Evolutionary conservation across 2,888 invertebrate genomes (phyloP), one percentile per base, ranked within the genome.

Genomic region (Tachina lurida): DNA sequence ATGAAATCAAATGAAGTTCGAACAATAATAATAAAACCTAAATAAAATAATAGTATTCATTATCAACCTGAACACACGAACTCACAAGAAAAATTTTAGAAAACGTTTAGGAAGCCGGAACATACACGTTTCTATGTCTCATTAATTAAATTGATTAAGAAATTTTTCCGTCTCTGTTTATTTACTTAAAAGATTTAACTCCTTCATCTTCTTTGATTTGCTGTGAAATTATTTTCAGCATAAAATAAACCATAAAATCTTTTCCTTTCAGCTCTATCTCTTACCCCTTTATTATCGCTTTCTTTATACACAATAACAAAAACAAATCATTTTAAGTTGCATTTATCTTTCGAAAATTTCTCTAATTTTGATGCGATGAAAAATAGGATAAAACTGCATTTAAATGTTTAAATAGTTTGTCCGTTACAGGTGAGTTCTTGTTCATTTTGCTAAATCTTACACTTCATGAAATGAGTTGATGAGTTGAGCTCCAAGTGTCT

Each of bases 341-440:
- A 15, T 31, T 22, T 19, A n/a, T 22, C 17, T 39, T 45, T 63
- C 22, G 13, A 3, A 74, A 13, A 52, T 43, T 62, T 22, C 12
- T 60, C 13, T 31, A 39, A 47, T 13, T 73, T 31, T 45, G 31
- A 12, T n/a, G 15, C 31, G 12, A 52, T 52, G 39, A 75, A 47
- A 63, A 76, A 17, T 3, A 63, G 17, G 47, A 31, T 31, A 45
- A 60, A 62, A 31, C 39, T 65, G 22, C 52, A 67, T 41, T 52
- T 67, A 49, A 80, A 80, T 60, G 73, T 58, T 67, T 39, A 49
- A 80, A 74, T 67, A 19, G 12, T 58, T 10, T 41, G 10, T 12
- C 15, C 49, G 41, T 65, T 65, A 74, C 80, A 80, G 80, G 65
- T 67, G 41, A 74, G 74, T 67, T 58, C 39, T 67, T 74, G 17